Evolutionary conservation across 1,140 invertebrate genomes (phyloP).

Genomic region (Scaptomyza hsui): DNA sequence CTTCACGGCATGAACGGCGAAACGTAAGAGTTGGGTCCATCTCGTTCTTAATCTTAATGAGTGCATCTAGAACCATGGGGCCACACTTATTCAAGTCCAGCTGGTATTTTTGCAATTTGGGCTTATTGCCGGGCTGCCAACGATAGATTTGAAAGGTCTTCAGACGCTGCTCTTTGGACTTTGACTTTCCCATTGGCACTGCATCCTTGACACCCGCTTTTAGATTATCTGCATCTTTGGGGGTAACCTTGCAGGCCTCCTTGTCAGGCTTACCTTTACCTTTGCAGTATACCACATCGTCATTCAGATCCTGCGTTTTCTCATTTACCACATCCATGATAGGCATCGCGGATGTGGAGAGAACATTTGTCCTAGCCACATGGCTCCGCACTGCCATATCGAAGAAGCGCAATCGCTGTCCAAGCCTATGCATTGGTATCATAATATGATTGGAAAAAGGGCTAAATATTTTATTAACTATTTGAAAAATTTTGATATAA

Average conservation of each 20-base stretch:
- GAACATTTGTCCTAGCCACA: not conserved
- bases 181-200: not conserved
- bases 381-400: not conserved
- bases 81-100: constrained; percentile 97
- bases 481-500: constrained; percentile 1
- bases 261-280: not conserved
- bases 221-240: not conserved
- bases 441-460: not conserved
- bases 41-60: constrained; percentile 99
- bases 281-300: not conserved
- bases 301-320: not conserved
- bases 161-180: constrained; percentile 64
- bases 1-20: constrained; percentile 96
- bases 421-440: constrained; percentile 6
- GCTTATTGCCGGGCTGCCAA: constrained; percentile 95
- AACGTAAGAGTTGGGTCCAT: constrained; percentile 98
- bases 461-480: not conserved
- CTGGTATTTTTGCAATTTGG: constrained; percentile 93
- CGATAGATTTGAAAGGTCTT: constrained; percentile 95
- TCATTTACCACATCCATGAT: not conserved
- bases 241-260: not conserved
- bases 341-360: not conserved
- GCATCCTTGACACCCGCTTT: not conserved
- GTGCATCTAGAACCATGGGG: constrained; percentile 97
- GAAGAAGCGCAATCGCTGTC: not conserved